These are phyloP conservation scores for Agrochola circellaris DNA, from an alignment of 2,888 invertebrate species.

Conservation along the genomic window DNA sequence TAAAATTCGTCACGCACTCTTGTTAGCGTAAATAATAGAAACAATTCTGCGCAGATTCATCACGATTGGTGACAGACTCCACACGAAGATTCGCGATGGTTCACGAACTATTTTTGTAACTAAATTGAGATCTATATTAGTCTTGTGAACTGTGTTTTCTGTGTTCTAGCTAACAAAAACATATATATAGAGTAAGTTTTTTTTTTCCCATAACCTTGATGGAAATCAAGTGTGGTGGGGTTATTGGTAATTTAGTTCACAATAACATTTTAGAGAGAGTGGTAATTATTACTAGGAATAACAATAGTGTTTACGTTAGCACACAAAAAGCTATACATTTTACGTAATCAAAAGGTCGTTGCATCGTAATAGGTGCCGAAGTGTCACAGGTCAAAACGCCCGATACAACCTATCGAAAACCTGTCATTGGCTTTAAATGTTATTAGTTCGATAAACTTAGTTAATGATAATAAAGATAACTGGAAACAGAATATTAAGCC, in stretches of 20 bases:
- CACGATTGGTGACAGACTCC: constrained; percentile 28
- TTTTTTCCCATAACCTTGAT: neutral
- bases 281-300: neutral
- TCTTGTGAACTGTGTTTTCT: neutral
- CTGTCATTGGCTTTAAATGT: constrained; percentile 22
- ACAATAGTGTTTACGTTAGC: constrained; percentile 14
- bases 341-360: constrained; percentile 14
- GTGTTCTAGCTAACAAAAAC: too few relatives aligned
- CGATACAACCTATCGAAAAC: constrained; percentile 39
- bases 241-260: neutral
- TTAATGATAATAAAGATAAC: neutral
- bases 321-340: constrained; percentile 9
- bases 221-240: neutral
- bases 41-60: constrained; percentile 36
- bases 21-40: constrained; percentile 14
- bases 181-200: too few relatives aligned
- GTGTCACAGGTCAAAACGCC: constrained; percentile 30
- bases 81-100: constrained; percentile 15
- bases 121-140: constrained; percentile 3
- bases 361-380: neutral
- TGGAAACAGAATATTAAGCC: too few relatives aligned
- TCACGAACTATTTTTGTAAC: constrained; percentile 29
- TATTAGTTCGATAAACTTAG: constrained; percentile 9
- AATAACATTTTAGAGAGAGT: neutral
- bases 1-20: constrained; percentile 11